Evolutionary conservation across 2,113 vertebrate genomes (phyloP).

Genomic region (Halcyon malimbica): DNA sequence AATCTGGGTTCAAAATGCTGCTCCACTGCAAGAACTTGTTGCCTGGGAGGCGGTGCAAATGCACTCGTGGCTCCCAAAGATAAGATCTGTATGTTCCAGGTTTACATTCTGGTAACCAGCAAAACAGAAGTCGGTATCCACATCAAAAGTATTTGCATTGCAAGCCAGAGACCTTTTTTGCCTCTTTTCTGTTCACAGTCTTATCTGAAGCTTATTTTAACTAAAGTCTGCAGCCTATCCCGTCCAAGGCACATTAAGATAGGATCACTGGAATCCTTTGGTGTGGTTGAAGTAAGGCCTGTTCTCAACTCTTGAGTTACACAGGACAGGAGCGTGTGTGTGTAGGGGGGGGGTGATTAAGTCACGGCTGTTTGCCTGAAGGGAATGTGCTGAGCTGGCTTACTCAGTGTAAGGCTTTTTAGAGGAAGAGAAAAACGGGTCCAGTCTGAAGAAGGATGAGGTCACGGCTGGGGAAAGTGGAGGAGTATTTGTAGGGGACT

Average conservation of each 20-base stretch:
- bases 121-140: neutral
- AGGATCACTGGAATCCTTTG: neutral
- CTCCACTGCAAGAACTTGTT: neutral
- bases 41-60: neutral
- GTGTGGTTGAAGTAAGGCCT: neutral
- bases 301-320: neutral
- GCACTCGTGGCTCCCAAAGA: neutral
- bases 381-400: neutral
- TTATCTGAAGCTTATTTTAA: neutral
- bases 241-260: neutral
- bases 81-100: rapidly evolving
- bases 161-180: neutral
- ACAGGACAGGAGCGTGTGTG: neutral
- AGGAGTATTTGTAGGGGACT: neutral
- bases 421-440: neutral
- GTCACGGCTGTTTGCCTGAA: neutral
- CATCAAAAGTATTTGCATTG: neutral
- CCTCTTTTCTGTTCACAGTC: neutral
- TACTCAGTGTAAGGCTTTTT: neutral
- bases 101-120: neutral
- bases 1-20: neutral
- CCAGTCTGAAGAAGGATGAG: neutral
- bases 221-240: neutral
- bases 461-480: neutral
- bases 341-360: neutral